These are phyloP conservation scores for Euproctis similis DNA, from an alignment of 2,888 invertebrate species.

Conservation along the genomic window DNA sequence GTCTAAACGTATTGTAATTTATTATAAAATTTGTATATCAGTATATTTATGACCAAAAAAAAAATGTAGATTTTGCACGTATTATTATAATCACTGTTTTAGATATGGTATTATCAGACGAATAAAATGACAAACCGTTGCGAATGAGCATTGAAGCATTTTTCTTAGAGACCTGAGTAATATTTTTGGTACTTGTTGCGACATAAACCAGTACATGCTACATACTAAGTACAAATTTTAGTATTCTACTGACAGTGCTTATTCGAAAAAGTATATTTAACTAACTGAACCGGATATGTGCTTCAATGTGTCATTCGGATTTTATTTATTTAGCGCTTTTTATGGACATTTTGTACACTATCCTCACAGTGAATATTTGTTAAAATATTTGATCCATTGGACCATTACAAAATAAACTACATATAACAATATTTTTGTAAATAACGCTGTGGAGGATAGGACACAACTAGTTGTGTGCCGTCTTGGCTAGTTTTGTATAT, in stretches of 20 bases:
- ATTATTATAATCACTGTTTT: slow-evolving; percentile 46
- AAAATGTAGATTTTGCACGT: slow-evolving; percentile 65
- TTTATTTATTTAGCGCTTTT: background rate
- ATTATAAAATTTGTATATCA: slow-evolving; percentile 58
- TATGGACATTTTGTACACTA: too few relatives aligned
- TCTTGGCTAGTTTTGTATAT: too few relatives aligned
- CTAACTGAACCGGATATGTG: background rate
- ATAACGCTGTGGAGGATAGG: too few relatives aligned
- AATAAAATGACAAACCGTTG: background rate
- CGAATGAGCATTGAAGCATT: background rate
- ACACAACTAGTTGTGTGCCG: too few relatives aligned
- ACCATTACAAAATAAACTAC: too few relatives aligned
- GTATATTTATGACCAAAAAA: slow-evolving; percentile 69
- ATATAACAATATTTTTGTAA: too few relatives aligned
- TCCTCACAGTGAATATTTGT: too few relatives aligned
- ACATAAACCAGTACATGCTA: too few relatives aligned
- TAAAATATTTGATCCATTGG: too few relatives aligned
- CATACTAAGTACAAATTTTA: too few relatives aligned
- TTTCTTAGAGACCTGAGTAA: too few relatives aligned
- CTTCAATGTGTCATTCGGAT: background rate
- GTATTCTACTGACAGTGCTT: background rate
- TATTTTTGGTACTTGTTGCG: too few relatives aligned
- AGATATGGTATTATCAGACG: slow-evolving; percentile 9
- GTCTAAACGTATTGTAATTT: slow-evolving; percentile 28
- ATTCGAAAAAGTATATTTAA: background rate